A percentile compares a stretch with the other conserved stretches of the same genome.
phyloP scores from a whole-genome alignment of 2,113 vertebrate species.

The Sorex fumeus region DNA sequence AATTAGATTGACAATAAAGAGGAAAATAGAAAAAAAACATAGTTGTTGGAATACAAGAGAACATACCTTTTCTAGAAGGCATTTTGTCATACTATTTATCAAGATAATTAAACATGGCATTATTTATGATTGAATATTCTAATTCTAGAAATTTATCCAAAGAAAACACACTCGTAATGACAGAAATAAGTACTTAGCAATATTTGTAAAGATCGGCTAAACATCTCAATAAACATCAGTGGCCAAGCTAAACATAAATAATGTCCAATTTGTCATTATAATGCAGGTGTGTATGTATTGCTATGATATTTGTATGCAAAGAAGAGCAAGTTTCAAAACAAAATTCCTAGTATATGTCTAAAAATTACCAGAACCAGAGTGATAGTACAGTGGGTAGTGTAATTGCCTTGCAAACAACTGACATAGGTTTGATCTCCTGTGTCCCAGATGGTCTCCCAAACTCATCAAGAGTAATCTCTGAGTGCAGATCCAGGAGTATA shows the following conservation, averaged over 20 bases:
- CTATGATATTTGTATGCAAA: not conserved
- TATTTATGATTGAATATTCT: too few relatives aligned
- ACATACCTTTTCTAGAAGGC: not conserved
- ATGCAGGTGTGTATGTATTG: conserved; percentile 7
- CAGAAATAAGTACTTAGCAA: not conserved
- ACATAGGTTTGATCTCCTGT: too few relatives aligned
- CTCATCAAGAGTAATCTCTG: too few relatives aligned
- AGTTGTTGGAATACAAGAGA: not conserved
- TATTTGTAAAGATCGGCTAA: not conserved
- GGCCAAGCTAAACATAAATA: not conserved
- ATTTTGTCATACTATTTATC: not conserved
- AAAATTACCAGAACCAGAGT: not conserved
- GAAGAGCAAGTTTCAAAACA: conserved; percentile 20
- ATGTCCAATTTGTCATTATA: not conserved
- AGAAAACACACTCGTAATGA: not conserved
- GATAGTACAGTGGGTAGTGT: too few relatives aligned
- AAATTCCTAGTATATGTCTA: not conserved
- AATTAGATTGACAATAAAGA: not conserved
- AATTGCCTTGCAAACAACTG: too few relatives aligned
- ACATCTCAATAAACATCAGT: not conserved
- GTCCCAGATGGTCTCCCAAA: too few relatives aligned
- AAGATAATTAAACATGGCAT: not conserved
- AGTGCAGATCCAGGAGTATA: too few relatives aligned
- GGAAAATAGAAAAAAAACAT: not conserved
- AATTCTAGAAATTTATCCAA: not conserved